phyloP scores from a whole-genome alignment of 2,888 invertebrate genomes.

The Lycia hirtaria region DNA sequence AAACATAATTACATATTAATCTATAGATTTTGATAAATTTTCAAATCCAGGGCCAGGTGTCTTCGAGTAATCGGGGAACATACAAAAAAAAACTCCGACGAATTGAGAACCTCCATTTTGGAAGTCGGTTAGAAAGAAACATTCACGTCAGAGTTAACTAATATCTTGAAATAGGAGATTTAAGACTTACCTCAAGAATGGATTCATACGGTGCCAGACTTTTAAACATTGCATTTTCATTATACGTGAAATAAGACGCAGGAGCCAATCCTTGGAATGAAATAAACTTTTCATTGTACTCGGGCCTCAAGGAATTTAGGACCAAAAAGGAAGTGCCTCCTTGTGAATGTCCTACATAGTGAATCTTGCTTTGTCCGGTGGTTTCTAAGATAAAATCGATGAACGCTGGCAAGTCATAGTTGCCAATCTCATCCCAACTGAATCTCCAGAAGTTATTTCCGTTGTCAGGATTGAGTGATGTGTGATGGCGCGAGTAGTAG shows the following conservation, averaged over 20 bases:
- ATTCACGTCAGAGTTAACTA: no score
- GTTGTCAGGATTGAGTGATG: constrained; percentile 51
- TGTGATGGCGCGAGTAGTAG: constrained; percentile 79
- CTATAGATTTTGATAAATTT: no score
- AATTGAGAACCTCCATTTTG: not conserved
- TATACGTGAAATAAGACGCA: constrained; percentile 60
- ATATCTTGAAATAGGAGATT: no score
- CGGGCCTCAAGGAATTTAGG: constrained; percentile 64
- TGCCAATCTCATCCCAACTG: constrained; percentile 70
- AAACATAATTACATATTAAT: no score
- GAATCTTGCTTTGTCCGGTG: constrained; percentile 54
- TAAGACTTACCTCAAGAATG: constrained; percentile 59
- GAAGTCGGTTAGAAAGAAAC: not conserved
- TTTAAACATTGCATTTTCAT: constrained; percentile 46
- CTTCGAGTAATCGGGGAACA: no score
- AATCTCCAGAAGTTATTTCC: constrained; percentile 64
- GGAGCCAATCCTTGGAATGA: constrained; percentile 74
- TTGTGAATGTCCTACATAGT: constrained; percentile 73
- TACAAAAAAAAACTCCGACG: no score
- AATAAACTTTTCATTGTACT: constrained; percentile 63
- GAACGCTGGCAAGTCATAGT: constrained; percentile 59
- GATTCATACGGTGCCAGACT: constrained; percentile 49
- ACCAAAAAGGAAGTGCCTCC: constrained; percentile 70
- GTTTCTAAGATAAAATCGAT: constrained; percentile 54
- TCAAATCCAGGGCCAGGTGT: no score